Conservation (phyloP, 2,113 vertebrate genomes). For the Aplodontia rufa region DNA sequence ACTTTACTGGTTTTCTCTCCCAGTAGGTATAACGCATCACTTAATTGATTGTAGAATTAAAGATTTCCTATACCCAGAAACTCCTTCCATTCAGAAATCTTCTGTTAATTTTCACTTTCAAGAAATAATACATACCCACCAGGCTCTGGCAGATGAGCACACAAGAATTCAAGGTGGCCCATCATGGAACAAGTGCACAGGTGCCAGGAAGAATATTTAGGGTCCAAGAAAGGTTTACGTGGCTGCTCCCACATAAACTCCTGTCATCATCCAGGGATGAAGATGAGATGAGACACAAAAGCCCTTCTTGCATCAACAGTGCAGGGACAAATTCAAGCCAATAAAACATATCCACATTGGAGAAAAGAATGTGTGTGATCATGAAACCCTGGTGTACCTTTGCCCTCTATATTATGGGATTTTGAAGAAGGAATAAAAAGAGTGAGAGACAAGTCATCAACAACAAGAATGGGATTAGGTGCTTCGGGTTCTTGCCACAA, state of each 20-base stretch:
- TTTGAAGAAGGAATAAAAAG: not conserved
- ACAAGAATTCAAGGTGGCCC: not conserved
- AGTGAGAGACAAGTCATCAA: not conserved
- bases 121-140: not conserved
- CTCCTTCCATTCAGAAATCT: not conserved
- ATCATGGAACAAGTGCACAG: not conserved
- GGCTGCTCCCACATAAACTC: not conserved
- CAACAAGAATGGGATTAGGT: not conserved
- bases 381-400: not conserved
- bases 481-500: not conserved
- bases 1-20: not conserved
- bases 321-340: accelerated
- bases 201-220: not conserved
- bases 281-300: not conserved
- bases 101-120: not conserved
- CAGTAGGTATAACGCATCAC: not conserved
- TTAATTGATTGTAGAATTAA: not conserved
- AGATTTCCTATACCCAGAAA: not conserved
- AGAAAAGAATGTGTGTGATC: too few relatives aligned
- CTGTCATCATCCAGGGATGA: not conserved
- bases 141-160: not conserved
- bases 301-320: not conserved
- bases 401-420: not conserved
- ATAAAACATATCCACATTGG: not conserved
- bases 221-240: not conserved